Percentiles rank a stretch among this genome's conserved stretches.
These are phyloP conservation scores for Petrocephalus zakoni DNA, from an alignment of 2,113 vertebrate genomes.

Conservation along the genomic window DNA sequence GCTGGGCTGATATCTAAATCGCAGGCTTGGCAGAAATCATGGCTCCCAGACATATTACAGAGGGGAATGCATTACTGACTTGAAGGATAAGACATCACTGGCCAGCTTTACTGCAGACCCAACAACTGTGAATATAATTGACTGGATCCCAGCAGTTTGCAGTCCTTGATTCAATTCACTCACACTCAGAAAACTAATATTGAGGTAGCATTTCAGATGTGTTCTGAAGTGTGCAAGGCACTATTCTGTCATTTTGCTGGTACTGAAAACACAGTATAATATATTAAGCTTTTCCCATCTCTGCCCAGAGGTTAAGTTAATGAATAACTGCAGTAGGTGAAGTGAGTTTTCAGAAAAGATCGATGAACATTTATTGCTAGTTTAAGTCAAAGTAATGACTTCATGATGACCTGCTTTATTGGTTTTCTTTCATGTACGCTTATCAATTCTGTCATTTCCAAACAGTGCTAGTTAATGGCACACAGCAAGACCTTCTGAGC, in stretches of 20 bases:
- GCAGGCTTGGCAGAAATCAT: neutral
- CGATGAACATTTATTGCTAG: constrained; percentile 7
- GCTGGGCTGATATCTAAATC: neutral
- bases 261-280: constrained; percentile 10
- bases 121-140: constrained; percentile 3
- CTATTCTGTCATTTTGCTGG: neutral
- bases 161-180: neutral
- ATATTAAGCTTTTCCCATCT: constrained; percentile 8
- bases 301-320: constrained; percentile 13
- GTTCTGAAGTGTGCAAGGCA: neutral
- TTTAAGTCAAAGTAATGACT: constrained; percentile 11
- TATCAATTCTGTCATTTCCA: neutral
- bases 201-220: neutral
- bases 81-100: neutral
- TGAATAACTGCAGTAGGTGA: constrained; percentile 7
- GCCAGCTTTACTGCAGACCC: neutral
- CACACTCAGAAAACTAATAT: neutral
- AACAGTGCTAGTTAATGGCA: neutral
- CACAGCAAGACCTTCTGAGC: neutral
- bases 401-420: neutral
- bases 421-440: constrained; percentile 1
- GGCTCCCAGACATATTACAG: neutral
- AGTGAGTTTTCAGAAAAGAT: constrained; percentile 15
- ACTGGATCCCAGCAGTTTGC: neutral
- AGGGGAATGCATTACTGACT: neutral